A percentile compares a stretch with the other conserved stretches of the same genome.
phyloP scores from a whole-genome alignment of 2,888 invertebrate genomes.

The Luperina nickerlii region DNA sequence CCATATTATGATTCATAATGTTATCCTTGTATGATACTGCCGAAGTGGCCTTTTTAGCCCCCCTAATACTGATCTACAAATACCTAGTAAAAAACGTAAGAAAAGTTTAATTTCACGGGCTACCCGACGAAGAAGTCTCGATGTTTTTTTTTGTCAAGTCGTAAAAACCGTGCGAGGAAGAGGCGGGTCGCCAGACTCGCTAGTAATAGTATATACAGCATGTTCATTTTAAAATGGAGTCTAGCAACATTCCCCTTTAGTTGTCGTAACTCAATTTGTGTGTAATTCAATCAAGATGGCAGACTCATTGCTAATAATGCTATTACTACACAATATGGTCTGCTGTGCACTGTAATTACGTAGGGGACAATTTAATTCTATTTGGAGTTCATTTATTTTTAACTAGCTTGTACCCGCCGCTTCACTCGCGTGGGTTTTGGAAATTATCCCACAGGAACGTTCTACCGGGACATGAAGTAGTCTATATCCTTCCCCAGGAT shows the following conservation, averaged over 20 bases:
- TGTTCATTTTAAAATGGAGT: constrained; percentile 31
- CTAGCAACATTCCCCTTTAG: constrained; percentile 1
- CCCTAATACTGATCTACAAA: no score
- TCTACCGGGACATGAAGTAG: neutral
- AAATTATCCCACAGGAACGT: neutral
- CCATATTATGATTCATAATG: no score
- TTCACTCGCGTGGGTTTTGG: neutral
- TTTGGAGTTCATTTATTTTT: constrained; percentile 30
- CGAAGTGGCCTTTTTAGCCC: no score
- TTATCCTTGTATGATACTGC: no score
- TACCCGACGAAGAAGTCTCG: neutral
- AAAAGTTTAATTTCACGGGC: no score
- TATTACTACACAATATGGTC: constrained; percentile 36
- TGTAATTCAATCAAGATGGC: constrained; percentile 46
- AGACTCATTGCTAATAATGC: constrained; percentile 50
- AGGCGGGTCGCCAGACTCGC: neutral
- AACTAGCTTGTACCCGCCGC: neutral
- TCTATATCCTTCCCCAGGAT: neutral
- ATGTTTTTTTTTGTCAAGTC: neutral
- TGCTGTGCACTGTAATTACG: constrained; percentile 30
- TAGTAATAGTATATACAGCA: neutral
- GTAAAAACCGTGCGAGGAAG: neutral
- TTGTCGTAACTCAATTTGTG: constrained; percentile 50
- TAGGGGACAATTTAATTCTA: constrained; percentile 32
- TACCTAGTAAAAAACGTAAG: no score